Evolutionary conservation across 2,888 invertebrate genomes (phyloP), one percentile per base, ranked within the genome.

Genomic region (Encarsia formosa): DNA sequence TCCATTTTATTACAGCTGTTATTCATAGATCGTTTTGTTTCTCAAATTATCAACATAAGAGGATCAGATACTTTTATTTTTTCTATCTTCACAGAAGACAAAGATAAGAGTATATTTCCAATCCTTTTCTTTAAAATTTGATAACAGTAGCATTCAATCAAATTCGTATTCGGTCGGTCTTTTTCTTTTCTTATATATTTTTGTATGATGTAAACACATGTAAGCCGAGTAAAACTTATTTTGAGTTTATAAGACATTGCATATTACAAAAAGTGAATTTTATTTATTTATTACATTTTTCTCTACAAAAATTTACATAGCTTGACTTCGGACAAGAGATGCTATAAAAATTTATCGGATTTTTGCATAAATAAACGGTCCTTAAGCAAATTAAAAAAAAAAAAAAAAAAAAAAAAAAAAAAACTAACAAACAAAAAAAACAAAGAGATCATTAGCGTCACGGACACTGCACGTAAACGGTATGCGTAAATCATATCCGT

Each of bases 71-170:
- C 71, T 74, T 70, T 71, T 71, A 73, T 73, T 73, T n/a, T n/a
- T 74, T 71, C 71, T 71, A 76, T 76, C 76, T 76, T 75, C 75
- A 75, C 75, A 76, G 76, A 76, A 73, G 75, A 76, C 73, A 76
- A 74, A 75, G 73, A 74, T 74, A 75, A 73, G 73, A 73, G 74
- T 74, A 75, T 75, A 75, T 75, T 74, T 75, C 71, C 69, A 74
- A 73, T 69, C 73, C 74, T 70, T 73, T 74, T 74, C 62, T 72
- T 73, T 74, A 73, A 68, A 73, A 73, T 69, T 73, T 71, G 71
- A 71, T 73, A 68, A 68, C 71, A 71, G 71, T 68, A 71, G 67
- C 68, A 66, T 71, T 68, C 67, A 64, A 65, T 65, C 62, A 59
- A 65, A 66, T 70, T 65, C 54, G 63, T 67, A 34, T 49, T 49